Conservation (phyloP, 2,888 invertebrate species). For the Limulus polyphemus region DNA sequence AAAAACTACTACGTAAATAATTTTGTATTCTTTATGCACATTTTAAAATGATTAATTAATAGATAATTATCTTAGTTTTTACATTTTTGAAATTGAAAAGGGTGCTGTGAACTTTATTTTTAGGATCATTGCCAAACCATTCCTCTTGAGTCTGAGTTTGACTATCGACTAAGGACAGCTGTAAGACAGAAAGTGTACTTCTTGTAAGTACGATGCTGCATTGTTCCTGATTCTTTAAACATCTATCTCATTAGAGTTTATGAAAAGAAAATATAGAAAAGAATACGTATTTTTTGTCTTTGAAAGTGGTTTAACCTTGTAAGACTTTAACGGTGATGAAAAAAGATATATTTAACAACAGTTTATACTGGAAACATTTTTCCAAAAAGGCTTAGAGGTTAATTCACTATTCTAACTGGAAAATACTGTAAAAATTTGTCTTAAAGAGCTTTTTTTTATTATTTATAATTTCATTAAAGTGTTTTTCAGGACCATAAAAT, state of each 20-base stretch:
- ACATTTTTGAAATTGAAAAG: constrained; percentile 2
- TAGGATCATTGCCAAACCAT: constrained; percentile 57
- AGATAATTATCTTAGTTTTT: constrained; percentile 1
- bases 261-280: background rate
- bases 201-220: constrained; percentile 48
- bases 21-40: too few species aligned
- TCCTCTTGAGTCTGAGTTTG: constrained; percentile 81
- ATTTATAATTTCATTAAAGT: constrained; percentile 3
- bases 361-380: too few species aligned
- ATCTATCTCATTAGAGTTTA: constrained; percentile 1
- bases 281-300: too few species aligned
- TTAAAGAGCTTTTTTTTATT: constrained; percentile 11
- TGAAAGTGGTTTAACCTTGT: too few species aligned
- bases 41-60: background rate
- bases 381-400: too few species aligned
- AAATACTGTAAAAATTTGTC: background rate
- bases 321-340: too few species aligned
- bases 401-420: too few species aligned
- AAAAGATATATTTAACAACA: too few species aligned
- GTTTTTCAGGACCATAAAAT: background rate
- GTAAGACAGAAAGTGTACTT: constrained; percentile 54
- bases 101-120: constrained; percentile 11
- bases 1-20: too few species aligned
- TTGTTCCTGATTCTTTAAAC: background rate
- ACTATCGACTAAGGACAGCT: constrained; percentile 54